Evolutionary conservation across 1,140 invertebrate species (phyloP).

Genomic region (Euglossa dilemma): DNA sequence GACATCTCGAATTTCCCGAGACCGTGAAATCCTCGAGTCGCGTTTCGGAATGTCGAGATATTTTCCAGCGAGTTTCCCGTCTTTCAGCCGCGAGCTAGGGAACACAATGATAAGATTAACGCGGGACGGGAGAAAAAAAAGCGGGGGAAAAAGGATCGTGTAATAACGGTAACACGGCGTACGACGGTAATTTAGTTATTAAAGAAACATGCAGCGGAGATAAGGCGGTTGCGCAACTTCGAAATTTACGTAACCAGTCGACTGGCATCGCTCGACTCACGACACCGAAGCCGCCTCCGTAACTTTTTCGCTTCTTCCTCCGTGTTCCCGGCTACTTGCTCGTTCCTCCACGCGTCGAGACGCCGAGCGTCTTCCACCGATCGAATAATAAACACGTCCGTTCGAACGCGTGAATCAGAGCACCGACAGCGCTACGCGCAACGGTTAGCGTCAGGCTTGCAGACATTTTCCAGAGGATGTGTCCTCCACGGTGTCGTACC

Average conservation of each 20-base stretch:
- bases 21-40: too few relatives aligned
- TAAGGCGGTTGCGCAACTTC: constrained; percentile 2
- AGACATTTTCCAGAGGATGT: background rate
- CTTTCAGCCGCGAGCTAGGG: background rate
- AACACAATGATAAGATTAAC: background rate
- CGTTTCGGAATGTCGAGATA: too few relatives aligned
- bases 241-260: constrained; percentile 13
- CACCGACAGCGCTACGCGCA: background rate
- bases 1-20: too few relatives aligned
- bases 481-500: background rate
- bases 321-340: background rate
- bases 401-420: background rate
- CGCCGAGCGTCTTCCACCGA: background rate
- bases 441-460: background rate
- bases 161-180: background rate
- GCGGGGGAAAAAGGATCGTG: background rate
- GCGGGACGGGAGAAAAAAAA: too few relatives aligned
- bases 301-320: background rate
- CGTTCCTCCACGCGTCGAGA: too few relatives aligned
- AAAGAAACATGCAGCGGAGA: constrained; percentile 1
- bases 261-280: background rate
- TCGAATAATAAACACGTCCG: constrained; percentile 11
- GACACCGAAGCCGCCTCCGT: background rate
- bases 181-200: constrained; percentile 14
- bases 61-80: background rate